Evolutionary conservation across 2,113 vertebrate species (phyloP), one percentile per base, ranked within the genome.

Genomic region (Hiodon tergisus): DNA sequence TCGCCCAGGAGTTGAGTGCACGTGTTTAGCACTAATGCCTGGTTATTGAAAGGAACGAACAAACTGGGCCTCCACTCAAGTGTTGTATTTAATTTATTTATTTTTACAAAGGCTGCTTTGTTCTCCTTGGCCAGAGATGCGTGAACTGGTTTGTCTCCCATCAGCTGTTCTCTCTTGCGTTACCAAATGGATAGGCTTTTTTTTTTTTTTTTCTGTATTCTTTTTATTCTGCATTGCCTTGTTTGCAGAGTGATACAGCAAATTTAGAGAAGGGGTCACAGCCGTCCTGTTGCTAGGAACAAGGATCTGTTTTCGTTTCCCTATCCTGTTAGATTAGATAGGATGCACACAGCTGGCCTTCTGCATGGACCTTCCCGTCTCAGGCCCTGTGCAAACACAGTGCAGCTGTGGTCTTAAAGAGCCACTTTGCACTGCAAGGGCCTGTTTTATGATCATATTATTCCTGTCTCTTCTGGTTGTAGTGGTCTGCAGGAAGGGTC

Each of bases 401-500:
- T 46, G 5, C 17, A 8, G 61, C 17, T 31, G 3, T 63, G 61
- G 17, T 7, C 16, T 63, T 16, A 17, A 61, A 61, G 3, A 8
- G 58, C 58, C n/a, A 16, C 13, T 16, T 48, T 8, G 3, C 6
- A 0, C 5, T 46, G 11, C 62, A 3, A 2, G 62, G 31, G 60
- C 60, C 16, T 47, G 9, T 11, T 72, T n/a, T 54, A 16, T 51
- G 9, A 0, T 47, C 6, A 4, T 8, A 5, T 66, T 73, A 5
- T n/a, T 9, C 60, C 3, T 78, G 58, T 10, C 57, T 73, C 6
- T 46, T 72, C 63, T 69, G 16, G 14, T 14, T 78, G 4, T 74
- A 98, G 95, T 96, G 95, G 93, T 96, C 70, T 98, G 95, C 89
- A 90, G 94, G 83, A 98, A 98, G 83, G 93, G 94, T 61, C 84